These are phyloP conservation scores for Lycaena phlaeas DNA, from an alignment of 2,888 invertebrate species.

Conservation along the genomic window DNA sequence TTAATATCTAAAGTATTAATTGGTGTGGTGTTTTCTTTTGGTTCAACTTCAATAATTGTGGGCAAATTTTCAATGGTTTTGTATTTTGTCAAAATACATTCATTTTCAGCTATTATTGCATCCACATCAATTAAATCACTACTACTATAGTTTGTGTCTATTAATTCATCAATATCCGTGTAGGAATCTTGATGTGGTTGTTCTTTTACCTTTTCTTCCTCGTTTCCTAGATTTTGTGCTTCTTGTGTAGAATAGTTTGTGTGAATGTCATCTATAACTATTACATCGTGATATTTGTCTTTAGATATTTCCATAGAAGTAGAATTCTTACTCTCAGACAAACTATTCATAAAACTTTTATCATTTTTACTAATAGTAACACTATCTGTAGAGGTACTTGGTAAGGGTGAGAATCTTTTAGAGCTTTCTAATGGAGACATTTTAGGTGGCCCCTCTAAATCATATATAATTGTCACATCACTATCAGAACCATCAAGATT, in stretches of 20 bases:
- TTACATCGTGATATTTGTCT: constrained; percentile 7
- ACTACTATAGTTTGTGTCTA: constrained; percentile 25
- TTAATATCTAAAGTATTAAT: background rate
- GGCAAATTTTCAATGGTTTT: background rate
- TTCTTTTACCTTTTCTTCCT: too few species aligned
- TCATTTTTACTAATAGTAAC: constrained; percentile 35
- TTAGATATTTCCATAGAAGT: background rate
- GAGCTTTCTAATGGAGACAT: constrained; percentile 1
- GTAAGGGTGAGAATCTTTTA: constrained; percentile 31
- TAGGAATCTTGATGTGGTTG: too few species aligned
- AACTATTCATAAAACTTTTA: constrained; percentile 29
- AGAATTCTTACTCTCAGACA: background rate
- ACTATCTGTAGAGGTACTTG: constrained; percentile 38
- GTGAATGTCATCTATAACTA: constrained; percentile 23
- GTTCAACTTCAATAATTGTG: constrained; percentile 4
- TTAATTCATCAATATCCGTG: constrained; percentile 20
- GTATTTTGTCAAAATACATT: constrained; percentile 19
- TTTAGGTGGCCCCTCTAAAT: constrained; percentile 11
- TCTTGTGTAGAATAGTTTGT: too few species aligned
- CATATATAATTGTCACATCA: constrained; percentile 27
- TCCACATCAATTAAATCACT: constrained; percentile 19
- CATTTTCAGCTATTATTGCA: constrained; percentile 31
- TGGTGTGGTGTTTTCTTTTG: background rate
- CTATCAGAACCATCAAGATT: constrained; percentile 16
- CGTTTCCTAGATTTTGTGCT: too few species aligned